phyloP scores from a whole-genome alignment of 2,888 invertebrate genomes.

The Acleris laterana region DNA sequence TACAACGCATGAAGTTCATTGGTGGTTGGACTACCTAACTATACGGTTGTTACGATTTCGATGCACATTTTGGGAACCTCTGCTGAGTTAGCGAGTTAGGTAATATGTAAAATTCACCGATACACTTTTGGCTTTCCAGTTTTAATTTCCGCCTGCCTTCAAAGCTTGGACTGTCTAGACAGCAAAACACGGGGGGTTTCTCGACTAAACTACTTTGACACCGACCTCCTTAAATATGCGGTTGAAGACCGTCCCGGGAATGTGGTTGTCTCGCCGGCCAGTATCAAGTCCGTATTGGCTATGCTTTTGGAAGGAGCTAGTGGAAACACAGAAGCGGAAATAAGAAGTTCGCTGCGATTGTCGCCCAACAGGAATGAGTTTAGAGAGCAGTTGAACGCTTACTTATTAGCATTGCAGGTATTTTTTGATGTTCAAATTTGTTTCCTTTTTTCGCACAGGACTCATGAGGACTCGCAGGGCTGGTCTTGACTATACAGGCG shows the following conservation, averaged over 20 bases:
- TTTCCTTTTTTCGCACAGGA: no score
- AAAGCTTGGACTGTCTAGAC: conserved; percentile 50
- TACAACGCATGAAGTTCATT: no score
- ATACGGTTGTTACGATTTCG: no score
- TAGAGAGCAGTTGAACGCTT: conserved; percentile 64
- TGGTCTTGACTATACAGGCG: no score
- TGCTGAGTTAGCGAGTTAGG: no score
- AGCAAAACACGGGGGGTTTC: conserved; percentile 45
- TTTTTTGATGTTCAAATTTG: conserved; percentile 16
- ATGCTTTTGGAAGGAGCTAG: conserved; percentile 86
- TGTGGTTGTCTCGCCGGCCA: conserved; percentile 87
- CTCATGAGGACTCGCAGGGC: no score
- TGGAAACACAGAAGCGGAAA: conserved; percentile 84
- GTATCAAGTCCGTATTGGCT: conserved; percentile 86
- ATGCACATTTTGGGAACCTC: no score
- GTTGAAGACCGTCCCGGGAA: conserved; percentile 76
- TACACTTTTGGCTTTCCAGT: conserved; percentile 48
- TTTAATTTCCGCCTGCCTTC: conserved; percentile 49
- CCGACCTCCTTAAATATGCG: conserved; percentile 78
- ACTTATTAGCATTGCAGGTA: conserved; percentile 63
- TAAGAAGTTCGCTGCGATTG: conserved; percentile 83
- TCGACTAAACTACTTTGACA: conserved; percentile 83
- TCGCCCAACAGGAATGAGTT: conserved; percentile 63
- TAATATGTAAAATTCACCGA: not conserved
- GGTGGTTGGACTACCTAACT: no score